A percentile compares a stretch with the other conserved stretches of the same genome.
phyloP scores from a whole-genome alignment of 2,888 invertebrate species.

The Ormia ochracea region DNA sequence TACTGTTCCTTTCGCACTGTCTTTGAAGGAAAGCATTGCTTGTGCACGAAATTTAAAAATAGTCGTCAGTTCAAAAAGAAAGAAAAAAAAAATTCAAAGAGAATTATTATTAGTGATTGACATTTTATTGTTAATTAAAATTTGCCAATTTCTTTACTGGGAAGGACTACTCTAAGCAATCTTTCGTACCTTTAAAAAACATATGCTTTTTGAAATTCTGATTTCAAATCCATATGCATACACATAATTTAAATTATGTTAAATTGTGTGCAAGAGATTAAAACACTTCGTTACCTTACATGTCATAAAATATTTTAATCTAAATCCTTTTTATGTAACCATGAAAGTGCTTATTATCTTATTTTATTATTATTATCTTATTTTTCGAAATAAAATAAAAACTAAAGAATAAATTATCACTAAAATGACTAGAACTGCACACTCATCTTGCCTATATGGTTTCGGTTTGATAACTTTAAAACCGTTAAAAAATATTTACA shows the following conservation, averaged over 20 bases:
- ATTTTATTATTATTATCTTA: constrained; percentile 26
- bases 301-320: constrained; percentile 35
- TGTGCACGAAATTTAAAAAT: background rate
- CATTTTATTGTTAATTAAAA: too few relatives aligned
- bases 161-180: too few relatives aligned
- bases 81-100: too few relatives aligned
- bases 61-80: background rate
- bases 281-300: background rate
- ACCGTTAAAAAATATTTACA: constrained; percentile 38
- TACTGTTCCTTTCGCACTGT: background rate
- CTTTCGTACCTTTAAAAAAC: too few relatives aligned
- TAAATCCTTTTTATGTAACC: constrained; percentile 41
- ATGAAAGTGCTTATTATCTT: constrained; percentile 54
- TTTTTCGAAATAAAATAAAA: constrained; percentile 1
- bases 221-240: background rate
- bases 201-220: too few relatives aligned
- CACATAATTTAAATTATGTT: too few relatives aligned
- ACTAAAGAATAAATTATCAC: constrained; percentile 36
- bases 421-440: constrained; percentile 62
- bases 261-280: too few relatives aligned
- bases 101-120: too few relatives aligned
- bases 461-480: background rate
- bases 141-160: too few relatives aligned
- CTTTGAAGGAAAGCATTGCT: background rate
- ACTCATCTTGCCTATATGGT: constrained; percentile 48